phyloP scores from a whole-genome alignment of 2,797 vertebrate genomes.

The Coreius guichenoti region DNA sequence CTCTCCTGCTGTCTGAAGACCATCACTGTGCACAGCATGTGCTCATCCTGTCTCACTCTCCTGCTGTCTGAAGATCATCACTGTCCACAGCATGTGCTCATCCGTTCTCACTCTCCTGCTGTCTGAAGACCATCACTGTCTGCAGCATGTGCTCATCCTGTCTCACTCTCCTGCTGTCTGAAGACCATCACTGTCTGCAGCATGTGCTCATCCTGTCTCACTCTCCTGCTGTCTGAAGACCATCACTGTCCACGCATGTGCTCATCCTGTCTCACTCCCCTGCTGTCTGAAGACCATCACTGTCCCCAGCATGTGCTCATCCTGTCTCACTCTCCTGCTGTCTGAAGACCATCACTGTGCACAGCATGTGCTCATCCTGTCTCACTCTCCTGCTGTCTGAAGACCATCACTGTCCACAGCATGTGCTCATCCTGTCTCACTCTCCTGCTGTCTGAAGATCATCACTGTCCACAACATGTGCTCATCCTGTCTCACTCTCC shows the following conservation, averaged over 20 bases:
- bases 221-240: too few species aligned
- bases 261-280: slow-evolving; percentile 4
- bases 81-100: too few species aligned
- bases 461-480: too few species aligned
- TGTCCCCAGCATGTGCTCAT: not conserved
- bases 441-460: not conserved
- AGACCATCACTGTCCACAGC: not conserved
- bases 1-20: not conserved
- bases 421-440: not conserved
- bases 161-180: too few species aligned
- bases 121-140: too few species aligned
- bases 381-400: not conserved
- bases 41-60: not conserved
- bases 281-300: not conserved
- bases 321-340: not conserved
- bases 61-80: too few species aligned
- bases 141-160: too few species aligned
- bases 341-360: too few species aligned
- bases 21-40: too few species aligned
- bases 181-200: too few species aligned
- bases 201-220: too few species aligned
- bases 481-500: slow-evolving; percentile 12
- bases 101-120: not conserved
- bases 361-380: not conserved
- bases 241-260: not conserved